Percentiles rank a stretch among this genome's conserved stretches.
These are phyloP conservation scores for Sebastes steindachneri DNA, from an alignment of 2,797 vertebrate species.

Conservation along the genomic window DNA sequence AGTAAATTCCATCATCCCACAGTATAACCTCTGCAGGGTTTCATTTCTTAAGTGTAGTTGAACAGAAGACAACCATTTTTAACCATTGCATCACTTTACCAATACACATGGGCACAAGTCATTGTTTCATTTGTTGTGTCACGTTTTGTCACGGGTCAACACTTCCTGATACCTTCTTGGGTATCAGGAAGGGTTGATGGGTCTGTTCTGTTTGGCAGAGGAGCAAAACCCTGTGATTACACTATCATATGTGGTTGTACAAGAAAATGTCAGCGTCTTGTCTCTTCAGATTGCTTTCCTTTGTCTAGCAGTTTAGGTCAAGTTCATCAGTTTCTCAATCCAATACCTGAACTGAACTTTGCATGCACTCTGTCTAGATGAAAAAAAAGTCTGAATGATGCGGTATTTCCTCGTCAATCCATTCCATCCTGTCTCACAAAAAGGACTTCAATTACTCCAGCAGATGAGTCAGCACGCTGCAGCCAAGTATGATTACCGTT, in stretches of 20 bases:
- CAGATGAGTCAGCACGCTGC: constrained; percentile 73
- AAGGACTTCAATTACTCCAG: constrained; percentile 54
- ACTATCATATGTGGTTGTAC: not conserved
- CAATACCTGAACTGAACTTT: constrained; percentile 34
- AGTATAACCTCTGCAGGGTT: not conserved
- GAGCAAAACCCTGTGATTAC: not conserved
- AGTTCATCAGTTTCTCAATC: constrained; percentile 1
- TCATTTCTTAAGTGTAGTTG: not conserved
- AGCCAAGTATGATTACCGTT: constrained; percentile 71
- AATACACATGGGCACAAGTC: not conserved
- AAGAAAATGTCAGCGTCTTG: not conserved
- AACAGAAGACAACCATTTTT: not conserved
- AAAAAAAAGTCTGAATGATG: constrained; percentile 33
- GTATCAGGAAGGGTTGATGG: not conserved
- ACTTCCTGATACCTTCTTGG: no score
- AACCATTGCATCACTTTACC: not conserved
- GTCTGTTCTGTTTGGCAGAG: not conserved
- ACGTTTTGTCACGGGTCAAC: not conserved
- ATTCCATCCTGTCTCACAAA: constrained; percentile 23
- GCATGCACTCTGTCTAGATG: constrained; percentile 9
- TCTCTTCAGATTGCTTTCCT: not conserved
- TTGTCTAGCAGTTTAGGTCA: not conserved
- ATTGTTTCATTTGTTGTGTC: not conserved
- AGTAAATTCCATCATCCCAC: not conserved
- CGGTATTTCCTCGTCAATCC: constrained; percentile 41